These are phyloP conservation scores for human DNA, from an alignment of 2,113 vertebrate species.

Conservation along the genomic window DNA sequence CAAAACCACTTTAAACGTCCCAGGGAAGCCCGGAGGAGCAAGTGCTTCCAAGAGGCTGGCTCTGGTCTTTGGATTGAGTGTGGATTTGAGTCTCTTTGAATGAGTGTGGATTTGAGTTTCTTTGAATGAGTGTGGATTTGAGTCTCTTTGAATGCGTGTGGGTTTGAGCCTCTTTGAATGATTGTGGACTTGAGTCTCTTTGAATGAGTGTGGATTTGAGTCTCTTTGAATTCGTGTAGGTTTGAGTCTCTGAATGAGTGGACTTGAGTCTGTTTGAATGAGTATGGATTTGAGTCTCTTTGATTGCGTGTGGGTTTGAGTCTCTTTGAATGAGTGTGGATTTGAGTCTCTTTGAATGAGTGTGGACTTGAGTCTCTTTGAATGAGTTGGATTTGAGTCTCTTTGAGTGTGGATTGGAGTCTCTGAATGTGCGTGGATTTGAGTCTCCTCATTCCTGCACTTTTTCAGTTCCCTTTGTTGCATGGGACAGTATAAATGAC, in stretches of 20 bases:
- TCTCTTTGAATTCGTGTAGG: neutral
- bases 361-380: too few relatives aligned
- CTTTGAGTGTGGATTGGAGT: too few relatives aligned
- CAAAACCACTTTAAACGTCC: neutral
- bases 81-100: neutral
- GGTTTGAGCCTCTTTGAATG: fast-evolving
- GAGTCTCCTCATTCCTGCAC: too few relatives aligned
- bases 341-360: too few relatives aligned
- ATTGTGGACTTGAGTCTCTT: neutral
- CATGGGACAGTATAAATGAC: too few relatives aligned
- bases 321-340: too few relatives aligned
- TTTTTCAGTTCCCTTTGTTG: neutral
- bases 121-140: neutral
- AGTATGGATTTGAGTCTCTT: neutral
- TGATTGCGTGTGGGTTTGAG: too few relatives aligned
- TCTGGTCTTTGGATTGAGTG: neutral
- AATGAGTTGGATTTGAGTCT: fast-evolving
- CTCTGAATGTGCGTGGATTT: too few relatives aligned
- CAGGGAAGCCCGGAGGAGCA: neutral
- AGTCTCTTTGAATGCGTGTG: too few relatives aligned
- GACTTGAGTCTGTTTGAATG: neutral
- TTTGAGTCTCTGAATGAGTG: too few relatives aligned
- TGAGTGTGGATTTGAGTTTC: fast-evolving
- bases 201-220: neutral
- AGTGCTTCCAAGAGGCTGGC: neutral